Evolutionary conservation across 1,140 invertebrate species (phyloP).

Genomic region (Drosophila novamexicana): DNA sequence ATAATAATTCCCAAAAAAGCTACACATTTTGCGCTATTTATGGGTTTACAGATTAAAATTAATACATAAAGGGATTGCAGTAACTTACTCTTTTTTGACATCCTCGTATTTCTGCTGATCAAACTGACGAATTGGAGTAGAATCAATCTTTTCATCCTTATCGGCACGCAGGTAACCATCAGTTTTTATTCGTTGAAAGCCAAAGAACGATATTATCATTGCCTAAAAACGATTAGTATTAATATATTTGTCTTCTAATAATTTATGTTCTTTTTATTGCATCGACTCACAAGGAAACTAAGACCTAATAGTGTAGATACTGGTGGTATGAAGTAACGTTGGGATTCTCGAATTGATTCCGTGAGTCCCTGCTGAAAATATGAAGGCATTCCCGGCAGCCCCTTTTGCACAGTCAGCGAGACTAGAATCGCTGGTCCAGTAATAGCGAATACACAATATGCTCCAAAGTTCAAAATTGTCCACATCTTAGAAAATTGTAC

Average conservation of each 20-base stretch:
- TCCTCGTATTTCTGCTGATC: slow-evolving; percentile 76
- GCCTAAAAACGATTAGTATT: slow-evolving; percentile 28
- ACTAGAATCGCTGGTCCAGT: slow-evolving; percentile 64
- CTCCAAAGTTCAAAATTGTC: slow-evolving; percentile 54
- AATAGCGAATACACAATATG: slow-evolving; percentile 57
- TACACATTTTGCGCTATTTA: slow-evolving; percentile 75
- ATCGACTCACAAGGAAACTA: slow-evolving; percentile 64
- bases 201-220: slow-evolving; percentile 71
- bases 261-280: neutral
- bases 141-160: slow-evolving; percentile 29
- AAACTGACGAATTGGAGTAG: slow-evolving; percentile 27
- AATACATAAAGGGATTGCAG: neutral
- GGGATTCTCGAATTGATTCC: slow-evolving; percentile 78
- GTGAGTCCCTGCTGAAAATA: slow-evolving; percentile 81
- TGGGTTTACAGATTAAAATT: neutral
- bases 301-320: slow-evolving; percentile 72
- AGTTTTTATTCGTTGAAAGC: slow-evolving; percentile 74
- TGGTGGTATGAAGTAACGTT: slow-evolving; percentile 80
- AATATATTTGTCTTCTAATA: neutral
- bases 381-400: slow-evolving; percentile 78
- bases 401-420: slow-evolving; percentile 69
- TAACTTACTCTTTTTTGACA: slow-evolving; percentile 78
- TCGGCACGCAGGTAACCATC: slow-evolving; percentile 38
- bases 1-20: slow-evolving; percentile 73
- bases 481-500: slow-evolving; percentile 55